A percentile compares a stretch with the other conserved stretches of the same genome.
Conservation (phyloP, 2,113 vertebrate species). For the Prinia subflava region DNA sequence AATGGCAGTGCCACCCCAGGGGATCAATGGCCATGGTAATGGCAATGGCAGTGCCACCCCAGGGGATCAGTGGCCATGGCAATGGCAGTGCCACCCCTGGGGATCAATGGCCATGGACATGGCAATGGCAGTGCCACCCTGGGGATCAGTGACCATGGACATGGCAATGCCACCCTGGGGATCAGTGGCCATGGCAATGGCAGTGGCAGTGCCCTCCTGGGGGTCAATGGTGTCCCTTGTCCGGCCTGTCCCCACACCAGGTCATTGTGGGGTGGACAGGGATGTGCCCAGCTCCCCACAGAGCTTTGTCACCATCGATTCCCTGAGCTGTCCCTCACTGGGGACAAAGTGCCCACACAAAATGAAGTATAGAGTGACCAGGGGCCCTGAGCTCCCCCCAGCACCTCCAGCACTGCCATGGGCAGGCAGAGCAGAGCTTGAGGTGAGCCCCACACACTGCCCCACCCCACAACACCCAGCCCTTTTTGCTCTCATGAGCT, state of each 20-base stretch:
- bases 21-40: too few relatives aligned
- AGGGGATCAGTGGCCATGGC: too few relatives aligned
- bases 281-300: background rate
- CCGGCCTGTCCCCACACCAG: background rate
- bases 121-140: too few relatives aligned
- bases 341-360: background rate
- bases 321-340: background rate
- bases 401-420: background rate
- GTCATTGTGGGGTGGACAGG: background rate
- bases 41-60: too few relatives aligned
- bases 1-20: too few relatives aligned
- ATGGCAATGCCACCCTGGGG: background rate
- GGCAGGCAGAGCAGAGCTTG: background rate
- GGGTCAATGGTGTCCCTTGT: background rate
- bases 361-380: background rate
- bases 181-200: background rate
- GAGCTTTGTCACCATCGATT: background rate
- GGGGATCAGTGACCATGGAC: background rate
- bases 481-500: background rate
- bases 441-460: background rate
- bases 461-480: fast-evolving
- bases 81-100: too few relatives aligned
- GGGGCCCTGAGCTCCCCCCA: background rate
- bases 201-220: background rate
- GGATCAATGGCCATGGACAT: too few relatives aligned